A percentile compares a stretch with the other conserved stretches of the same genome.
Conservation (phyloP, 1,140 invertebrate species). For the Gonioctena quinquepunctata region DNA sequence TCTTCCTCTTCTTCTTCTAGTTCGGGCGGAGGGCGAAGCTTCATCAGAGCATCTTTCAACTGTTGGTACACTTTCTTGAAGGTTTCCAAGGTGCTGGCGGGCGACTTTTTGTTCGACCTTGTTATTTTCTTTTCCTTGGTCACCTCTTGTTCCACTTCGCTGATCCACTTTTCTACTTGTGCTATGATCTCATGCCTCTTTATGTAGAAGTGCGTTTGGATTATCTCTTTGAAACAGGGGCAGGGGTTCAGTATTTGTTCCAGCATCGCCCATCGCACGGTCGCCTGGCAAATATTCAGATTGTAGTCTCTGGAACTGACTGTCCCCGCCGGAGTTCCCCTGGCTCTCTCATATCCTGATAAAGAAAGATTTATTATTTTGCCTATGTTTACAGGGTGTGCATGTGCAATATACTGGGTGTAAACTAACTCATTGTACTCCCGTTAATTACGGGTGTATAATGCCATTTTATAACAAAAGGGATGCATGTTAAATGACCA, state of each 20-base stretch:
- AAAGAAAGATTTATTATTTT: no score
- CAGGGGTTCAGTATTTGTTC: conserved; percentile 90
- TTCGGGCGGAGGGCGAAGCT: conserved; percentile 74
- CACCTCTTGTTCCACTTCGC: conserved; percentile 60
- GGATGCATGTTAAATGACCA: no score
- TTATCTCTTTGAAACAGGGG: conserved; percentile 92
- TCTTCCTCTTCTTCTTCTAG: conserved; percentile 57
- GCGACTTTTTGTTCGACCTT: conserved; percentile 26
- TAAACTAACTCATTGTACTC: no score
- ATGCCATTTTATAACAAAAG: no score
- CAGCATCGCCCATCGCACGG: conserved; percentile 94
- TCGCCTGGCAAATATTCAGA: conserved; percentile 93
- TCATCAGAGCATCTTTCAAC: conserved; percentile 55
- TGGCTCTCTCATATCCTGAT: conserved; percentile 80
- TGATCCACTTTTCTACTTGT: conserved; percentile 89
- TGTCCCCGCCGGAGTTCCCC: conserved; percentile 85
- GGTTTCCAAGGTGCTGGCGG: conserved; percentile 30
- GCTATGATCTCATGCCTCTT: conserved; percentile 88
- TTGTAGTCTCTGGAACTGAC: conserved; percentile 92
- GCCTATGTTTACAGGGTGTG: no score
- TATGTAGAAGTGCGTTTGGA: conserved; percentile 93
- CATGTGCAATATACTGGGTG: no score
- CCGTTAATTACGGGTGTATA: no score
- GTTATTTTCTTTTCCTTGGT: conserved; percentile 30
- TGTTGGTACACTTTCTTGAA: conserved; percentile 75